Percentiles rank a stretch among this genome's conserved stretches.
These are phyloP conservation scores for Aradophagus sp. DNA, from an alignment of 1,140 invertebrate genomes.

Conservation along the genomic window DNA sequence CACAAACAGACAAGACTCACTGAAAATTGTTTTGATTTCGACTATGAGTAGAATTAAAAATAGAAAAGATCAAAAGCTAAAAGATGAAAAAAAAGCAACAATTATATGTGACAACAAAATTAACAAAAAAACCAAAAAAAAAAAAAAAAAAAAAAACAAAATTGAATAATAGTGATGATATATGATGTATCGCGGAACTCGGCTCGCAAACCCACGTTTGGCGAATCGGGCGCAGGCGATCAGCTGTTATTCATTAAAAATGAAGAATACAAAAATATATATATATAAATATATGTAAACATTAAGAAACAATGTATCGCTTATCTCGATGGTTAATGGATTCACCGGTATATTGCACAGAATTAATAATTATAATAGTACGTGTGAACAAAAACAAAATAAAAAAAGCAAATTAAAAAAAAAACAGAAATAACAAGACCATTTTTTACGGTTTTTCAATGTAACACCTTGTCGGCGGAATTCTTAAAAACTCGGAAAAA, in stretches of 20 bases:
- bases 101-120: conserved; percentile 66
- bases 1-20: too few species aligned
- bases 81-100: conserved; percentile 55
- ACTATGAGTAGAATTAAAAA: too few species aligned
- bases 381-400: conserved; percentile 6
- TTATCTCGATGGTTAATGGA: conserved; percentile 61
- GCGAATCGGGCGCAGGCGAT: conserved; percentile 66
- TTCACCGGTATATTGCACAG: conserved; percentile 53
- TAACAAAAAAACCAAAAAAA: conserved; percentile 59
- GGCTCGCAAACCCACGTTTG: conserved; percentile 66
- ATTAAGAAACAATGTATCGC: conserved; percentile 65
- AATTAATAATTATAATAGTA: conserved; percentile 48
- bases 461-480: conserved; percentile 17
- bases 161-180: conserved; percentile 68
- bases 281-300: conserved; percentile 54
- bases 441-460: conserved; percentile 16
- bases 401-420: too few species aligned
- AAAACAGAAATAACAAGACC: conserved; percentile 4
- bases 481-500: conserved; percentile 2
- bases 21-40: too few species aligned
- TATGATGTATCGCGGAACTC: conserved; percentile 68
- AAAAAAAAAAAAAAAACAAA: conserved; percentile 59
- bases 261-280: conserved; percentile 58
- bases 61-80: conserved; percentile 55
- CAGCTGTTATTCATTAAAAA: conserved; percentile 70